Conservation (phyloP, 1,140 invertebrate genomes). For the Philotrypesis tridentata region DNA sequence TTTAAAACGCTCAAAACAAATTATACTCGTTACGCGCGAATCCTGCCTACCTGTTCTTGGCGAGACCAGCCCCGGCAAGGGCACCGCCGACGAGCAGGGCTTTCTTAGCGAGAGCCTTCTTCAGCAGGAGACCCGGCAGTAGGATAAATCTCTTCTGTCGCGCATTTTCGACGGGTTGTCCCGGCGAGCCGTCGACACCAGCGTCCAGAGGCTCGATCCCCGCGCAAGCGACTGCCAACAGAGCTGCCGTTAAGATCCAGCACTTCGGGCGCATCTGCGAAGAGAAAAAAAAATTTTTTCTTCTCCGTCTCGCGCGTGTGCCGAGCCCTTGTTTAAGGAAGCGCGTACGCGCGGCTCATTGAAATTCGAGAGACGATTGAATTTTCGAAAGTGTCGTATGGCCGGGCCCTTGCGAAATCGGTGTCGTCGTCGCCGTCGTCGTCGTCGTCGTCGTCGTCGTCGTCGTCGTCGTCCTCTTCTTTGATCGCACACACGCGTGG, state of each 20-base stretch:
- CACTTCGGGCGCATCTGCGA: constrained; percentile 53
- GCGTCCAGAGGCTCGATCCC: constrained; percentile 6
- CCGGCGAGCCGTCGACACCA: not conserved
- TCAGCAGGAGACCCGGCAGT: too few species aligned
- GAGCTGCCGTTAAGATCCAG: constrained; percentile 35
- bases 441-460: too few species aligned
- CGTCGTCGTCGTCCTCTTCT: not conserved
- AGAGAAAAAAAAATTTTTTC: too few species aligned
- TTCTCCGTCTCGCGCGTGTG: not conserved
- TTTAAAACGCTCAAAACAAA: too few species aligned
- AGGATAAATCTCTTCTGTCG: constrained; percentile 33
- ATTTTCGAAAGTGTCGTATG: constrained; percentile 34
- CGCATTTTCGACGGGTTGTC: not conserved
- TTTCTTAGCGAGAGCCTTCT: constrained; percentile 51
- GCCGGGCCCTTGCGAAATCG: constrained; percentile 30
- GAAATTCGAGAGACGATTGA: not conserved
- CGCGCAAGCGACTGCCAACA: constrained; percentile 50
- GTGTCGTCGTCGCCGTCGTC: not conserved
- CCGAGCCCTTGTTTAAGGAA: constrained; percentile 11
- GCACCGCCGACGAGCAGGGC: constrained; percentile 42
- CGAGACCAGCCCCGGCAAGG: constrained; percentile 48
- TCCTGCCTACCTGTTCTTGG: constrained; percentile 55
- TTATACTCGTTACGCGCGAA: too few species aligned
- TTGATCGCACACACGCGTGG: not conserved
- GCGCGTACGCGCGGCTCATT: constrained; percentile 8